These are phyloP conservation scores for Tillus elongatus DNA, from an alignment of 2,888 invertebrate species.

Conservation along the genomic window DNA sequence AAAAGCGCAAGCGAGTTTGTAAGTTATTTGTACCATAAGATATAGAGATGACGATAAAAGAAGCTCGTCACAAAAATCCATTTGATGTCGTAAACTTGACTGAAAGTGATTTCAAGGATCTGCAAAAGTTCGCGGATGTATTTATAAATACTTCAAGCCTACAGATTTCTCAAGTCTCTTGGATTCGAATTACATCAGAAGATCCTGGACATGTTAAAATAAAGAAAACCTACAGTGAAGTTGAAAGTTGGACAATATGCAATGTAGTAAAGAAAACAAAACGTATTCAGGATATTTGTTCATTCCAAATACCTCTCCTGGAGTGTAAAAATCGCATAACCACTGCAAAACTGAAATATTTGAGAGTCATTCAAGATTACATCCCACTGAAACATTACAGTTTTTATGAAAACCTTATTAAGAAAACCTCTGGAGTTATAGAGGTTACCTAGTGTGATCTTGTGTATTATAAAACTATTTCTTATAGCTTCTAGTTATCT, in stretches of 20 bases:
- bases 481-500: no score
- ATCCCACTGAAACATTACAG: slow-evolving; percentile 6
- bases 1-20: no score
- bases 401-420: slow-evolving; percentile 2
- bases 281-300: slow-evolving; percentile 11
- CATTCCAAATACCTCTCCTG: slow-evolving; percentile 12
- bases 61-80: slow-evolving; percentile 15
- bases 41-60: slow-evolving; percentile 17
- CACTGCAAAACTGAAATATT: slow-evolving; percentile 14
- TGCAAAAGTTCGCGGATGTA: slow-evolving; percentile 15
- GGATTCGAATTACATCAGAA: slow-evolving; percentile 14
- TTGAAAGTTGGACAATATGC: slow-evolving; percentile 13
- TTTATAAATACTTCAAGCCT: slow-evolving; percentile 17
- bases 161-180: slow-evolving; percentile 16
- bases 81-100: slow-evolving; percentile 15
- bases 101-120: slow-evolving; percentile 17
- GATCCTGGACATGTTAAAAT: slow-evolving; percentile 15
- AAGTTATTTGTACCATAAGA: slow-evolving; percentile 10
- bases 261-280: slow-evolving; percentile 15
- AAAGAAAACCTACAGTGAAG: slow-evolving; percentile 11
- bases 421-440: no score
- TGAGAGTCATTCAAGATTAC: slow-evolving; percentile 8
- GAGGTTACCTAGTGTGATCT: no score
- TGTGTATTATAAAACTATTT: no score
- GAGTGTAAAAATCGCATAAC: slow-evolving; percentile 14